These are phyloP conservation scores for Acanthaster planci DNA, from an alignment of 35 echinoderm and acorn worm species.

Conservation along the genomic window DNA sequence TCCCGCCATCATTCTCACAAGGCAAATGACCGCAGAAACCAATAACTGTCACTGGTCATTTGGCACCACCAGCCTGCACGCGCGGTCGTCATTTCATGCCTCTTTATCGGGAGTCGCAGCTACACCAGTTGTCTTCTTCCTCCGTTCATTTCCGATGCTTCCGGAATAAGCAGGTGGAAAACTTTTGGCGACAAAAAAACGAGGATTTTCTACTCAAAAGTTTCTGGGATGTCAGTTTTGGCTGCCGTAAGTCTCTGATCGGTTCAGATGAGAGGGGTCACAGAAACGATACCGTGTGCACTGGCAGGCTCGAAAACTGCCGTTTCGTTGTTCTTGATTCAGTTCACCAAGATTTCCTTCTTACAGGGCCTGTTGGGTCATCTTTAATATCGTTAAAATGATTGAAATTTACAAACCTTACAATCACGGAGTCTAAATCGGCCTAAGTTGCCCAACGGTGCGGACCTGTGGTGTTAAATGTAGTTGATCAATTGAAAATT, in stretches of 20 bases:
- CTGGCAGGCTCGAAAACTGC: not conserved
- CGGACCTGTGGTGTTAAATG: too few species aligned
- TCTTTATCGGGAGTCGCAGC: not conserved
- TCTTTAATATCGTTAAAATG: too few species aligned
- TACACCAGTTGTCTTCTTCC: not conserved
- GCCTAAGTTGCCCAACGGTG: too few species aligned
- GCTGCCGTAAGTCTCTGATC: not conserved
- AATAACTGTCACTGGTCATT: not conserved
- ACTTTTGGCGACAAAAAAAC: not conserved
- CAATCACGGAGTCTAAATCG: too few species aligned
- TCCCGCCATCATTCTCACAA: too few species aligned
- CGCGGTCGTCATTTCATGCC: constrained; percentile 13
- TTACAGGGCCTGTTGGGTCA: too few species aligned
- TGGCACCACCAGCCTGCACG: not conserved
- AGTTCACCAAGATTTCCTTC: too few species aligned
- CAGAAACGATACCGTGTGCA: not conserved
- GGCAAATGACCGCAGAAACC: not conserved
- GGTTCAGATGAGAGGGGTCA: too few species aligned
- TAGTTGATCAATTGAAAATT: too few species aligned
- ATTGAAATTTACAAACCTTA: too few species aligned
- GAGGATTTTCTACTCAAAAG: not conserved
- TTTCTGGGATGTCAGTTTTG: not conserved
- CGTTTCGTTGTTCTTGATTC: too few species aligned
- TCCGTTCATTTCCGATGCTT: constrained; percentile 27
- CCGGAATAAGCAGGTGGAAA: constrained; percentile 22